These are phyloP conservation scores for Enteromius fasciolatus DNA, from an alignment of 2,797 vertebrate genomes.

Conservation along the genomic window DNA sequence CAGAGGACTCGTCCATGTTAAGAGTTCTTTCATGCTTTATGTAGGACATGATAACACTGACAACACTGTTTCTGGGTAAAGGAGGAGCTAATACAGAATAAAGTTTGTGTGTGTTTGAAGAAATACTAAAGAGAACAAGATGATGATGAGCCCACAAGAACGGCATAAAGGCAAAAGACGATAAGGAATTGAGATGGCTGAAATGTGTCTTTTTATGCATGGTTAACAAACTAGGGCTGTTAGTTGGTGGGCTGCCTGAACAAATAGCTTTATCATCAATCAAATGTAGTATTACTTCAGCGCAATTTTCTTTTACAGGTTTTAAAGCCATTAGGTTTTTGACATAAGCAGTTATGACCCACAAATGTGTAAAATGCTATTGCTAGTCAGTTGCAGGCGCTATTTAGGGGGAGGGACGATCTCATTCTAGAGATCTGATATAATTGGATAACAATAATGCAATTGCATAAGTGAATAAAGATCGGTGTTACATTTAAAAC, in stretches of 20 bases:
- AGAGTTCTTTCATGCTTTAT: slow-evolving; percentile 43
- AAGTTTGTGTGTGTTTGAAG: background rate
- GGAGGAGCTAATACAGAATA: slow-evolving; percentile 8
- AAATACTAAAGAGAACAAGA: background rate
- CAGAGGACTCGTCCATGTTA: slow-evolving; percentile 49
- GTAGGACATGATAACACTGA: slow-evolving; percentile 52
- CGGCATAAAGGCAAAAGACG: background rate
- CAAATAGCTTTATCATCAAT: background rate
- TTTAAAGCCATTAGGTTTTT: background rate
- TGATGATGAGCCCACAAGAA: slow-evolving; percentile 10
- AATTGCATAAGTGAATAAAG: background rate
- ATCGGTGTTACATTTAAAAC: background rate
- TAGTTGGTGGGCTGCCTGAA: background rate
- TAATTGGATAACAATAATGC: background rate
- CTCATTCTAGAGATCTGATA: background rate
- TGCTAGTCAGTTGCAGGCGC: background rate
- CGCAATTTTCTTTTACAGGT: background rate
- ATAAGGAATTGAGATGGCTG: background rate
- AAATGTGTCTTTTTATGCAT: background rate
- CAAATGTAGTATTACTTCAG: background rate
- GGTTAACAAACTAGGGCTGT: background rate
- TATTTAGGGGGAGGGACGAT: background rate
- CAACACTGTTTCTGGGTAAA: slow-evolving; percentile 33
- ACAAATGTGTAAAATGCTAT: background rate
- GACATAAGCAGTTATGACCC: background rate